Base-by-base conservation (phyloP, 1,140 invertebrate species). In the Acromyrmex heyeri region DNA sequence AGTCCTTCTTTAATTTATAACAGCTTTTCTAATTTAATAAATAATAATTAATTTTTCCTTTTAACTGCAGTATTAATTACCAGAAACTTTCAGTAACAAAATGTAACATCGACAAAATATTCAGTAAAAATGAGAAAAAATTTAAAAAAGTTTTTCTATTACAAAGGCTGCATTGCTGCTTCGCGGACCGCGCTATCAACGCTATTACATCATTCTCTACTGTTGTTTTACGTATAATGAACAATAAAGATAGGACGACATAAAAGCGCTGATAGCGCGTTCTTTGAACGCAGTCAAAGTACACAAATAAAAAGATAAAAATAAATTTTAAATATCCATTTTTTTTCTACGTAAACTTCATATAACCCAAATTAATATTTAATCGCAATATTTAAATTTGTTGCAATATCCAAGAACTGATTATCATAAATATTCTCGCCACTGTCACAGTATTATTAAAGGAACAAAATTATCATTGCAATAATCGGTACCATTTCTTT, bases 401-500 rank as follows among this genome's bases (percentile, higher is more conserved):
- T 57, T 34, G 48, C 21, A 53, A 0, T 30, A 72, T 70, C 0
- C 14, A 53, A 72, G 24, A 72, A 38, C 8, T 65, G 18, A 30
- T 6, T 30, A n/a, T 4, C n/a, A n/a, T 34, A 34, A 73, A 38
- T 75, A 59, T n/a, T 21, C 0, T 59, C 30, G 1, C 1, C 48
- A 72, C 27, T 34, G 50, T 27, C n/a, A 34, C 27, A 27, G 8
- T 10, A 2, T 21, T 48, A 30, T 64, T 78, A 48, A 64, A 30
- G 10, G 8, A 78, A 48, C 16, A 30, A 77, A 77, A 48, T 65
- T 50, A 65, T 78, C 21, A 34, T 27, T 18, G 10, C 34, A 24
- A 3, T 55, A 24, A 55, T 57, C 8, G 27, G 12, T 30, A 14
- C 6, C n/a, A 14, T 69, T 75, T 75, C 7, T 59, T 79, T 53